Evolutionary conservation across 2,888 invertebrate species (phyloP).

Genomic region (Octodonta nipae): DNA sequence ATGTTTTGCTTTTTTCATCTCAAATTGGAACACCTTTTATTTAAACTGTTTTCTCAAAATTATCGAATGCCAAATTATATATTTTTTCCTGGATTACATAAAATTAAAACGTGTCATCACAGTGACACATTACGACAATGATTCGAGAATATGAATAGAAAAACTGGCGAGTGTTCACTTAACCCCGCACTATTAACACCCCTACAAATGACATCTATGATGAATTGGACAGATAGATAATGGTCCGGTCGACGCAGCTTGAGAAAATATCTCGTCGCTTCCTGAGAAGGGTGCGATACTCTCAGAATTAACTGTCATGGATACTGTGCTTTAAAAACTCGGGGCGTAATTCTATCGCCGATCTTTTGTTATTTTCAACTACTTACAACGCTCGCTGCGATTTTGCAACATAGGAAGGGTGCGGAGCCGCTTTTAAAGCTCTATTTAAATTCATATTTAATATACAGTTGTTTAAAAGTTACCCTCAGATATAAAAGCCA

Average conservation of each 20-base stretch:
- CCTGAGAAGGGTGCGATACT: constrained; percentile 19
- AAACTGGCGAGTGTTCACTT: neutral
- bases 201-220: constrained; percentile 31
- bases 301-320: constrained; percentile 33
- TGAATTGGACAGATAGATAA: constrained; percentile 33
- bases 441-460: constrained; percentile 34
- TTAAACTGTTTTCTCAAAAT: no score
- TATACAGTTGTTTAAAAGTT: constrained; percentile 22
- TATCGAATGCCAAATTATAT: no score
- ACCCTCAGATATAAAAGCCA: constrained; percentile 19
- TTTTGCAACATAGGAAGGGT: constrained; percentile 26
- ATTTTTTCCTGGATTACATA: no score
- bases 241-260: constrained; percentile 30
- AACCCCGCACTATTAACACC: constrained; percentile 30
- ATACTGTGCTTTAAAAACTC: constrained; percentile 30
- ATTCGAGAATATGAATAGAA: constrained; percentile 1
- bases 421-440: constrained; percentile 23
- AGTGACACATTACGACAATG: no score
- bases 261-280: constrained; percentile 31
- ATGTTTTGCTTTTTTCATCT: no score
- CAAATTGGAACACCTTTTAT: no score
- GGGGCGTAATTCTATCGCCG: constrained; percentile 26
- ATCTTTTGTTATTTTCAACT: constrained; percentile 27
- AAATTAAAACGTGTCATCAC: no score
- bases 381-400: constrained; percentile 27